A percentile compares a stretch with the other conserved stretches of the same genome.
Conservation (phyloP, 2,888 invertebrate genomes). For the Cephus sareptanus region DNA sequence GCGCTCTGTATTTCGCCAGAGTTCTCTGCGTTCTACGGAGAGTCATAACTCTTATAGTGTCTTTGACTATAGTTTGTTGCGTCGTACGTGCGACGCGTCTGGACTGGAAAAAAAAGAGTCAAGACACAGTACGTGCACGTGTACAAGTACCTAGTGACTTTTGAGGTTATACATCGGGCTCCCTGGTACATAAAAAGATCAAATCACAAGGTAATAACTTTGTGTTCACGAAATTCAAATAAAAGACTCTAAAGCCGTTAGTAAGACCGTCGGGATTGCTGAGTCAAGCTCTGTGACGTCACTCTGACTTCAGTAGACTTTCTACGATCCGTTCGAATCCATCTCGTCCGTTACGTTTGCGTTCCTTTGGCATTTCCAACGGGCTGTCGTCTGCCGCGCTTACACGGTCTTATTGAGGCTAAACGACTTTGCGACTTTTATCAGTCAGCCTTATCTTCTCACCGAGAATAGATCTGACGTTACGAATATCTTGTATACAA, state of each 20-base stretch:
- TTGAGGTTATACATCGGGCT: background rate
- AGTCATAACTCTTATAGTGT: background rate
- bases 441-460: background rate
- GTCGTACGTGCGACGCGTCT: background rate
- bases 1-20: background rate
- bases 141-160: background rate
- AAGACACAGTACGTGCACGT: background rate
- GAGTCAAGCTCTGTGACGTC: conserved; percentile 29
- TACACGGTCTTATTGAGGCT: background rate
- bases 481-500: no score
- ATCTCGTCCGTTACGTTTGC: background rate
- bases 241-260: background rate
- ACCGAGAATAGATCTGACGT: background rate
- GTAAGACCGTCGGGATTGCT: conserved; percentile 26
- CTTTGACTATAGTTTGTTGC: background rate
- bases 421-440: background rate
- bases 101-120: background rate
- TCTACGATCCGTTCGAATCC: background rate
- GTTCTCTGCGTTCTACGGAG: background rate
- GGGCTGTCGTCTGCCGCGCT: background rate
- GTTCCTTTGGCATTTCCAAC: background rate
- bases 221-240: background rate
- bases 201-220: background rate
- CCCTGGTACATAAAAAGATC: background rate
- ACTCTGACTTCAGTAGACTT: background rate